Base-by-base conservation (phyloP, 2,797 vertebrate genomes). In the Clarias platycephalus region DNA sequence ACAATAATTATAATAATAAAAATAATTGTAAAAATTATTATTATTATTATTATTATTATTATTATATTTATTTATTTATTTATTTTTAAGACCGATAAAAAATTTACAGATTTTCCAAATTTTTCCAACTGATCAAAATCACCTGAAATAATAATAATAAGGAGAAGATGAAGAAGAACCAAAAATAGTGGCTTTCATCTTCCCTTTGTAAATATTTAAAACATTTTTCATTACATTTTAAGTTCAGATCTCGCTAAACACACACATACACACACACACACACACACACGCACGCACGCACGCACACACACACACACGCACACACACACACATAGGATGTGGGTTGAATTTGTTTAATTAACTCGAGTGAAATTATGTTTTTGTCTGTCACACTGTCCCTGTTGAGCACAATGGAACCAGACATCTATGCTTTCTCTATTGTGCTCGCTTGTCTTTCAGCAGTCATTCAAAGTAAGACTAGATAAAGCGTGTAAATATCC, bases 391-490 rank as follows among this genome's bases (percentile, higher is more conserved):
- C 63, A 22, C 37, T 74, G 26, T 75, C 22, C 12, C 83, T 49
- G 55, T 49, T 70, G 63, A 84, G 24, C 34, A 70, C 74, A 84
- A 40, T 62, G 13, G 40, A 84, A 63, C n/a, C 28, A 80, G 53
- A 70, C n/a, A 62, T 70, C 66, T 84, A 68, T 26, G 34, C 66
- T 60, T 26, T 71, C 44, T 64, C 18, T 67, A 55, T 66, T 62
- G 55, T 71, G 55, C 63, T 34, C 58, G 40, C 20, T 67, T 62
- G 76, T 53, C 76, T 24, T n/a, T 78, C 74, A 68, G 63, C 74
- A 68, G 63, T 66, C 64, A 28, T 70, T 84, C 53, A 68, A n/a
- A 84, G 60, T 4, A 75, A 68, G 31, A 22, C 20, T n/a, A 24
- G 8, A 67, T 55, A 34, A 57, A 70, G 34, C 40, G 12, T 84